A percentile compares a stretch with the other conserved stretches of the same genome.
phyloP scores from a whole-genome alignment of 2,797 vertebrate species.

The Pangasius krempfi region DNA sequence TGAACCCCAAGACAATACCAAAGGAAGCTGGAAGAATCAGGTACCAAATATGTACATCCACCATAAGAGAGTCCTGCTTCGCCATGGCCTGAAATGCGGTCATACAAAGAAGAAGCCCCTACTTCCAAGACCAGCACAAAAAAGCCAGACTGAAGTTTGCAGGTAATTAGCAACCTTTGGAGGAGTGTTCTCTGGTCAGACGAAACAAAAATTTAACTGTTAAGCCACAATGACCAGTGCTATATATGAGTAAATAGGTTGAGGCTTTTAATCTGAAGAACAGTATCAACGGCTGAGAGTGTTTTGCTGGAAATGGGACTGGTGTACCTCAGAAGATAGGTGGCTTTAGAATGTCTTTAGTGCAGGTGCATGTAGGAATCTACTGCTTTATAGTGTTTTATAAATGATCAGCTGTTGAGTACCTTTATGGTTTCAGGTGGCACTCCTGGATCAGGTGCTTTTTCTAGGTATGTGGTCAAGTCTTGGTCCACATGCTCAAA shows the following conservation, averaged over 20 bases:
- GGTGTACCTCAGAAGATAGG: not conserved
- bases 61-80: not conserved
- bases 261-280: not conserved
- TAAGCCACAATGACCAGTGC: not conserved
- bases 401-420: conserved; percentile 48
- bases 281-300: not conserved
- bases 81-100: not conserved
- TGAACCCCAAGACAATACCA: conserved; percentile 9
- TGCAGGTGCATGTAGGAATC: not conserved
- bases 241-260: not conserved
- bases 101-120: not conserved
- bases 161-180: not conserved
- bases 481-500: conserved; percentile 99
- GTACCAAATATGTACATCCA: not conserved
- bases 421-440: conserved; percentile 98
- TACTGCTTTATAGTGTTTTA: not conserved
- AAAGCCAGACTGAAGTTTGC: not conserved
- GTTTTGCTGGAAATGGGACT: not conserved
- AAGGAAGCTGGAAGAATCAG: not conserved
- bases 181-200: not conserved
- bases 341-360: not conserved
- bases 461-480: conserved; percentile 97
- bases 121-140: not conserved
- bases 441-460: conserved; percentile 95
- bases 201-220: not conserved